phyloP scores from a whole-genome alignment of 2,113 vertebrate genomes.

The Sinocyclocheilus rhinocerous region DNA sequence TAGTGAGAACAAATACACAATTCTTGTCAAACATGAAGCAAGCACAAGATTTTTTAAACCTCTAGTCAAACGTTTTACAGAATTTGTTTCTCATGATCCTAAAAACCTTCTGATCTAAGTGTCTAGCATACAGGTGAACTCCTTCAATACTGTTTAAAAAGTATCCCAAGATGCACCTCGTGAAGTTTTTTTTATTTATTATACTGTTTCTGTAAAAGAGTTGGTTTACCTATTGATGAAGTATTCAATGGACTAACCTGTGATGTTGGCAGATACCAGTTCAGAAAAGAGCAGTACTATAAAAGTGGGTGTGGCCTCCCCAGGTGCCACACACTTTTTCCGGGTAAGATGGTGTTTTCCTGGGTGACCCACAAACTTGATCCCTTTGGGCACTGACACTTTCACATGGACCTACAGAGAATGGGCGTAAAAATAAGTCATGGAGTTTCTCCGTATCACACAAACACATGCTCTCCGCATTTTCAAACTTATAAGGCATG shows the following conservation, averaged over 20 bases:
- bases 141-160: neutral
- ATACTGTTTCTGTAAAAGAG: neutral
- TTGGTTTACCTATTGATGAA: neutral
- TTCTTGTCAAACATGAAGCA: neutral
- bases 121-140: neutral
- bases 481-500: constrained; percentile 65
- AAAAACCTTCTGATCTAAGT: neutral
- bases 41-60: neutral
- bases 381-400: constrained; percentile 86
- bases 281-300: constrained; percentile 86
- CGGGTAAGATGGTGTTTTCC: constrained; percentile 87
- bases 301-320: constrained; percentile 84
- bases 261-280: constrained; percentile 81
- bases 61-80: neutral
- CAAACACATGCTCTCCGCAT: constrained; percentile 27
- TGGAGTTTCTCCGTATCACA: neutral
- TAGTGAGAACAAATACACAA: constrained; percentile 14
- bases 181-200: neutral
- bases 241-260: constrained; percentile 42
- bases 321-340: constrained; percentile 84
- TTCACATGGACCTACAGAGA: constrained; percentile 86
- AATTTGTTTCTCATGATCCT: neutral
- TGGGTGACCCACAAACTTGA: constrained; percentile 88
- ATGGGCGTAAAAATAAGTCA: constrained; percentile 2
- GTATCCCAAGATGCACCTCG: neutral